phyloP scores from a whole-genome alignment of 2,113 vertebrate genomes.

The Callospermophilus lateralis region DNA sequence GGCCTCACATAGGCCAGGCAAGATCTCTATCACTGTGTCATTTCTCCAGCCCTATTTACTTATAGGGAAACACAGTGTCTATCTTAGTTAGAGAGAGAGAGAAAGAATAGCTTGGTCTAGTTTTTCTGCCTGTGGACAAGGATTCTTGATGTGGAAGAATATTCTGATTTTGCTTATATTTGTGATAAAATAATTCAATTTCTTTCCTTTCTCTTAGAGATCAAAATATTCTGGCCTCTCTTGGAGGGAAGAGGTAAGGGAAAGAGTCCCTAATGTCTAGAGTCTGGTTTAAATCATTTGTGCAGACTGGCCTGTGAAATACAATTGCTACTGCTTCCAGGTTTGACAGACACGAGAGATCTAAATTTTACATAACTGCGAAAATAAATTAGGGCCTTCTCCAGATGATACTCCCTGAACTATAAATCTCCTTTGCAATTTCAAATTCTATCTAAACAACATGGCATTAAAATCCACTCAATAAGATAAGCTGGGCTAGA shows the following conservation, averaged over 20 bases:
- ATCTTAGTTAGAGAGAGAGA: not conserved
- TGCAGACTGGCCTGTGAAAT: conserved; percentile 72
- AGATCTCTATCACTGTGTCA: too few species aligned
- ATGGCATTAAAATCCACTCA: conserved; percentile 79
- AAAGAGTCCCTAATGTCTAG: conserved; percentile 43
- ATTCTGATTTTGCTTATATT: conserved; percentile 45
- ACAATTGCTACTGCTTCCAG: conserved; percentile 70
- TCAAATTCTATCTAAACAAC: conserved; percentile 76
- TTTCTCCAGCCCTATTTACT: not conserved
- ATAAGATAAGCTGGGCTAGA: conserved; percentile 57
- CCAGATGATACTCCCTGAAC: conserved; percentile 67
- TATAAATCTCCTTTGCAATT: conserved; percentile 82
- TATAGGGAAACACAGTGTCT: not conserved
- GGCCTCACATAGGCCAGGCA: too few species aligned
- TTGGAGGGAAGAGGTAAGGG: not conserved
- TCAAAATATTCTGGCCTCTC: conserved; percentile 36
- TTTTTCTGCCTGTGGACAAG: not conserved
- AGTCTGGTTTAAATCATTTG: conserved; percentile 74
- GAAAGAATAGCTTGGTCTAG: not conserved
- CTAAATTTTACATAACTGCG: conserved; percentile 83
- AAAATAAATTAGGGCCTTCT: conserved; percentile 83
- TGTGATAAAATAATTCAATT: conserved; percentile 27
- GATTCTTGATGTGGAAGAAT: not conserved
- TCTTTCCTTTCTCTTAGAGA: conserved; percentile 45
- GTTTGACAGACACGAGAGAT: conserved; percentile 77